Conservation (phyloP, 2,113 vertebrate genomes). For the Paramisgurnus dabryanus region DNA sequence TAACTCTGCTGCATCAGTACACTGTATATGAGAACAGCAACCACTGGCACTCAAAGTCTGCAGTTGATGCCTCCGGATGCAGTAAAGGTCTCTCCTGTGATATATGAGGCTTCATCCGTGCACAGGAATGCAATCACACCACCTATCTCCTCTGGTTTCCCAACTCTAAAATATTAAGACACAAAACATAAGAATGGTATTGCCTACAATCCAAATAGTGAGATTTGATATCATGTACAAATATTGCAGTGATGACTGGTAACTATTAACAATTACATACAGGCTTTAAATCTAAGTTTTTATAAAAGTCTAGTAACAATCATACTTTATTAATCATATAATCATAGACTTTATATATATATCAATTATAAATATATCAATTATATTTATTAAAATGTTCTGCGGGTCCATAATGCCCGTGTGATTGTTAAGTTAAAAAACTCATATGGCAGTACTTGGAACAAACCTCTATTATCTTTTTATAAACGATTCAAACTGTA, state of each 20-base stretch:
- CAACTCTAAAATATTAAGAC: slow-evolving; percentile 69
- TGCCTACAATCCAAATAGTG: background rate
- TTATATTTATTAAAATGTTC: too few species aligned
- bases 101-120: slow-evolving; percentile 83
- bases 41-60: slow-evolving; percentile 63
- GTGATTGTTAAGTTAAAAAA: too few species aligned
- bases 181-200: background rate
- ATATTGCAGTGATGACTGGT: too few species aligned
- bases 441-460: too few species aligned
- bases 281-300: background rate
- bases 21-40: background rate
- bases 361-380: too few species aligned
- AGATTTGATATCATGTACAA: background rate
- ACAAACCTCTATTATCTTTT: too few species aligned
- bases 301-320: too few species aligned
- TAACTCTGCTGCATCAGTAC: background rate
- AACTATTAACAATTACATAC: too few species aligned
- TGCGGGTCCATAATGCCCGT: too few species aligned
- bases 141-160: slow-evolving; percentile 80
- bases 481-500: too few species aligned
- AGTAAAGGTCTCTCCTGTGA: slow-evolving; percentile 85
- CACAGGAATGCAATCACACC: slow-evolving; percentile 85
- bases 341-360: too few species aligned
- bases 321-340: too few species aligned
- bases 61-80: slow-evolving; percentile 77